Conservation (phyloP, 2,113 vertebrate genomes). For the Chunga burmeisteri region DNA sequence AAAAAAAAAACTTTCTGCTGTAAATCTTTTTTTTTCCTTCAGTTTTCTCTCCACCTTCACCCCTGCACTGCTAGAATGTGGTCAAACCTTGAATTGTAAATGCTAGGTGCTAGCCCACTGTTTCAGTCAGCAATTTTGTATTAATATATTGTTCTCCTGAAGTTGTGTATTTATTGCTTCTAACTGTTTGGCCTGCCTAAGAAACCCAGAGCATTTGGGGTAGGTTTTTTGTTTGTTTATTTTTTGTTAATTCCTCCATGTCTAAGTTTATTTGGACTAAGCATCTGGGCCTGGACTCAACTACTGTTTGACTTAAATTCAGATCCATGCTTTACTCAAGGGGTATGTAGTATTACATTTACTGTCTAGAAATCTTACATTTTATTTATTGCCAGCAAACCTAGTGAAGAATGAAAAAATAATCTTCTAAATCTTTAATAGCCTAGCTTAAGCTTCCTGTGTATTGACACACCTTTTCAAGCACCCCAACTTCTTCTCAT, state of each 20-base stretch:
- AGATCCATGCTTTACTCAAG: not conserved
- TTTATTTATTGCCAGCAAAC: not conserved
- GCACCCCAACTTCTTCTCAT: not conserved
- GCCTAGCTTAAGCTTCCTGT: not conserved
- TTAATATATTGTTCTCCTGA: not conserved
- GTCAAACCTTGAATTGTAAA: not conserved
- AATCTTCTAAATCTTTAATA: not conserved
- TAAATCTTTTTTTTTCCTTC: not conserved
- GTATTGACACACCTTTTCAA: not conserved
- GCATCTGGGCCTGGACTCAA: not conserved
- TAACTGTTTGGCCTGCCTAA: not conserved
- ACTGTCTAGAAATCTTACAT: not conserved
- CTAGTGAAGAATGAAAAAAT: not conserved
- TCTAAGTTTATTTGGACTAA: slow-evolving; percentile 19
- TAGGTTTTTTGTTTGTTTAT: not conserved
- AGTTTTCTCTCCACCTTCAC: not conserved
- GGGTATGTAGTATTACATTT: slow-evolving; percentile 10
- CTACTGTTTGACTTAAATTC: slow-evolving; percentile 49
- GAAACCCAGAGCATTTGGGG: not conserved
- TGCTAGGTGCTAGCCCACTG: not conserved
- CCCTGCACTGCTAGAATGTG: not conserved
- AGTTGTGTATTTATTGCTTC: not conserved
- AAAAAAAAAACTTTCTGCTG: not conserved
- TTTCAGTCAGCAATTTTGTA: not conserved
- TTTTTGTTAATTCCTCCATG: not conserved